Evolutionary conservation across 1,140 invertebrate species (phyloP).

Genomic region (Drosophila punjabiensis): DNA sequence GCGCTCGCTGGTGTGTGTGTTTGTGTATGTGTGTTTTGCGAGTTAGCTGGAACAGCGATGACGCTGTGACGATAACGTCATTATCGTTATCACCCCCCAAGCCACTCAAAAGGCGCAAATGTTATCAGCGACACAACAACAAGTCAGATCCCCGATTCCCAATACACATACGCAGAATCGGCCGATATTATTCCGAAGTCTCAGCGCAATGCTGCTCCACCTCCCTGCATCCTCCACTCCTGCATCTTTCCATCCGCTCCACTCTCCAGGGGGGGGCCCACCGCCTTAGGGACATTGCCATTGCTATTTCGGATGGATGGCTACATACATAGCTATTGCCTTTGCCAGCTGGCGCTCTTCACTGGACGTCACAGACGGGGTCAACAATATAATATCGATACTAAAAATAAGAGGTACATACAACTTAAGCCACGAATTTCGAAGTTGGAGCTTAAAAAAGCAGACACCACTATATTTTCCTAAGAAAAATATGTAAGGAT

Average conservation of each 20-base stretch:
- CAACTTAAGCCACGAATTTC: neutral
- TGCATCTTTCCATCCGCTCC: neutral
- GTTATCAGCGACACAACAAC: constrained; percentile 69
- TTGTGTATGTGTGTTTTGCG: neutral
- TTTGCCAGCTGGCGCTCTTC: constrained; percentile 15
- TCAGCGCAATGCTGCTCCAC: constrained; percentile 1
- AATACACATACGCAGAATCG: constrained; percentile 24
- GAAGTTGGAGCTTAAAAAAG: neutral
- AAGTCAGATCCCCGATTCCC: constrained; percentile 25
- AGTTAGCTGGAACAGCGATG: constrained; percentile 45
- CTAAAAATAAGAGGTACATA: neutral
- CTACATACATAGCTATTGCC: constrained; percentile 1
- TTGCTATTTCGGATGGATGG: constrained; percentile 11
- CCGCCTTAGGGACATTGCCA: constrained; percentile 25
- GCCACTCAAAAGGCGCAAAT: constrained; percentile 71
- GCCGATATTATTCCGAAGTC: constrained; percentile 38
- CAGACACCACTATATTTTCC: no score
- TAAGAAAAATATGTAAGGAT: no score
- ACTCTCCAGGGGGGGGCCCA: constrained; percentile 19
- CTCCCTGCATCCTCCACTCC: constrained; percentile 21
- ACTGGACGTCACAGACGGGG: neutral
- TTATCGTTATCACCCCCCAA: constrained; percentile 62
- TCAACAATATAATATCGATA: neutral
- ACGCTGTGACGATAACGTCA: constrained; percentile 71
- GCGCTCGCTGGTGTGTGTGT: neutral